Evolutionary conservation across 2,797 vertebrate genomes (phyloP), one percentile per base, ranked within the genome.

Genomic region (Steatocranus sp.): DNA sequence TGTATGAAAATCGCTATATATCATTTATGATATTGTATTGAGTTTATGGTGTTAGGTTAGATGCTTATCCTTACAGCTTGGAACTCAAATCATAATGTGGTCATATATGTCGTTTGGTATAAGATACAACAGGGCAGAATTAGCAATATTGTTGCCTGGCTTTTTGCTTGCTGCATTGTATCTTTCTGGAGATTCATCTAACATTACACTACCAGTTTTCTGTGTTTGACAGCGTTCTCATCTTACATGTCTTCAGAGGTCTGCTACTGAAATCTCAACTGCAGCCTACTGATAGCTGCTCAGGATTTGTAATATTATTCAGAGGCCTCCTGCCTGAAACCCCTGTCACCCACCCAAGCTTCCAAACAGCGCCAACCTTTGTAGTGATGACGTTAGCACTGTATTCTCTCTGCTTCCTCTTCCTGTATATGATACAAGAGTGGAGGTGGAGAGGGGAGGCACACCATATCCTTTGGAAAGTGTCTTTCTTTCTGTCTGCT

Each of bases 371-470:
- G 27, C 48, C 81, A 79, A 36, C 11, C 84, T 87, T 87, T 86
- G 87, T 85, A 91, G 86, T 84, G 79, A 87, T 92, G 92, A 93
- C 84, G 87, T 94, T 87, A 87, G 83, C 89, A 78, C 86, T 84
- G 87, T 76, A 92, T 94, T 94, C 87, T 91, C 61, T 88, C 43
- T 54, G 66, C 79, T 95, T 95, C 92, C 93, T 92, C 86, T 94
- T 93, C 93, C 89, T 91, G 88, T 86, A 80, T 86, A 79, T 11
- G 34, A 80, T 73, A 70, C 34, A n/a, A 76, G 54, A 79, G 51
- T n/a, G 73, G 61, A 41, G 56, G 50, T 51, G 70, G 58, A 5
- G 51, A 38, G 43, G 82, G 54, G 63, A 27, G 68, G 82, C 79
- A 34, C 54, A 49, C 76, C 73, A 84, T 81, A 90, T 92, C 85